Evolutionary conservation across 2,888 invertebrate genomes (phyloP), one percentile per base, ranked within the genome.

Genomic region (Gibbula magus): DNA sequence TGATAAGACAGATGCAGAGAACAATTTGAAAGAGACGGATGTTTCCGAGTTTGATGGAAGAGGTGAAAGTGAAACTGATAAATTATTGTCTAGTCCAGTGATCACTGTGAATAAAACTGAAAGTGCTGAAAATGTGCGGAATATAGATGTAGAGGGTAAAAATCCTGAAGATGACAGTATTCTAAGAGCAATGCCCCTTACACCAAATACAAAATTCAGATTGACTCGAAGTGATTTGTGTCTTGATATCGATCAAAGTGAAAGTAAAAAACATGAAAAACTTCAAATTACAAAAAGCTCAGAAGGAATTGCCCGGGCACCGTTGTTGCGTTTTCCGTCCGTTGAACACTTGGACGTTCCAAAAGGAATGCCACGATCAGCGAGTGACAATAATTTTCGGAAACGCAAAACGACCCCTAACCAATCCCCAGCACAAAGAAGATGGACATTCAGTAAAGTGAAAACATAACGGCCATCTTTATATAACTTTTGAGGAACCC

Each of bases 291-390:
- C 84, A 25, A 82, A 81, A 22, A 85, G 84, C 81, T 73, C 81
- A 1, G 81, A 86, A 66, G 81, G 54, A 16, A 78, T 83, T 13
- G 82, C 78, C 39, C 81, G 77, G 13, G 75, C 79, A 3, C 83
- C 85, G 1, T 20, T 84, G 22, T 78, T 81, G 16, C 82, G 85
- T n/a, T 82, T 81, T 35, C 88, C 87, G 0, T 87, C 88, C 5
- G 67, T 89, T 16, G 89, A 89, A 61, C 83, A 82, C 70, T 56
- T 87, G 13, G 87, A 89, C 79, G 79, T 83, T 45, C 86, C 82
- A 25, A 45, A 78, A 18, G 29, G 56, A 10, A 74, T 85, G 20
- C 81, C 79, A 73, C 74, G 84, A 61, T 80, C 82, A 45, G 83
- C 83, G 3, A 85, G 85, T 79, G 87, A 86, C 61, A 76, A 76